A percentile compares a stretch with the other conserved stretches of the same genome.
These are phyloP conservation scores for Nudaria mundana DNA, from an alignment of 2,888 invertebrate species.

Conservation along the genomic window DNA sequence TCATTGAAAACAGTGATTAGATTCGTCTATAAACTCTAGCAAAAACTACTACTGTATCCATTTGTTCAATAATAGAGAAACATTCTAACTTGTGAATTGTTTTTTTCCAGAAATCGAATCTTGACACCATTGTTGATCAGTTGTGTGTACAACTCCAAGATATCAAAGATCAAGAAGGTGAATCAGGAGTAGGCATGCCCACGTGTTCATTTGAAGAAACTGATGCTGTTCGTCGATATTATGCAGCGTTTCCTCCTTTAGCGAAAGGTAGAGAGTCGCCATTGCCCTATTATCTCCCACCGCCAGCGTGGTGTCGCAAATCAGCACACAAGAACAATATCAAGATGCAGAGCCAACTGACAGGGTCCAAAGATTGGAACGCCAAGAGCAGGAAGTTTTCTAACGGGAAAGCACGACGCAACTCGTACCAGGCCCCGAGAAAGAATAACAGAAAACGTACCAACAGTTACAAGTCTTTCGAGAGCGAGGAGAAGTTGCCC, in stretches of 20 bases:
- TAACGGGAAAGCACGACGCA: constrained; percentile 68
- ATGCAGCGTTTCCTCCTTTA: constrained; percentile 88
- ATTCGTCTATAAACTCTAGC: no score
- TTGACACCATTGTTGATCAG: constrained; percentile 91
- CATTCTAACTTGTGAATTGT: constrained; percentile 2
- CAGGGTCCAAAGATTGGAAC: constrained; percentile 62
- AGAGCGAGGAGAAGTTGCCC: constrained; percentile 71
- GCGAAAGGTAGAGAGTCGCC: constrained; percentile 76
- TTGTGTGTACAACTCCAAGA: constrained; percentile 89
- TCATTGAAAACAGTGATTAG: no score
- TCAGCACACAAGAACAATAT: constrained; percentile 45
- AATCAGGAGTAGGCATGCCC: constrained; percentile 75
- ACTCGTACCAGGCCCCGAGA: constrained; percentile 65
- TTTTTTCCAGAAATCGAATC: constrained; percentile 86
- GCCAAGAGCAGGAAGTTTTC: constrained; percentile 58
- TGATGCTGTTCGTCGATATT: constrained; percentile 88
- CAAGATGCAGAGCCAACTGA: constrained; percentile 70
- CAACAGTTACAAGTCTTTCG: constrained; percentile 68
- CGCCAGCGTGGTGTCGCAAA: constrained; percentile 72
- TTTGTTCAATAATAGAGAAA: no score
- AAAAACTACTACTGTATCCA: no score
- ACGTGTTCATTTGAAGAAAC: constrained; percentile 75
- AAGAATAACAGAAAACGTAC: constrained; percentile 62
- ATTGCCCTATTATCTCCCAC: constrained; percentile 67
- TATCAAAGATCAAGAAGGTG: constrained; percentile 75